Base-by-base conservation (phyloP, 2,888 invertebrate species). In the Drosophila nigricruria region DNA sequence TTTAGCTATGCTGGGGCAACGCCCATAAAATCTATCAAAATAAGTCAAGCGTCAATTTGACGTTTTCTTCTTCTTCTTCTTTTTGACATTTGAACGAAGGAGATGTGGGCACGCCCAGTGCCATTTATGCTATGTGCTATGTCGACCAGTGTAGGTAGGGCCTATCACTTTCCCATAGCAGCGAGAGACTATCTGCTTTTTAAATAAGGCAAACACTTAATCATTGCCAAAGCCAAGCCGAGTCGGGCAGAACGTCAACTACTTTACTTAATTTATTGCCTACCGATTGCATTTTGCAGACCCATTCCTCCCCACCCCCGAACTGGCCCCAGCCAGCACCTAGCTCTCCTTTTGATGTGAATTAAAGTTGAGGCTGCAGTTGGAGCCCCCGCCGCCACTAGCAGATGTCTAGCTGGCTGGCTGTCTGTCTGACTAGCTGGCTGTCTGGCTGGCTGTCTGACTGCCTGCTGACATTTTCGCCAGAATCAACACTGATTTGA, bases 21-120 rank as follows among this genome's bases (percentile, higher is more conserved):
- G 77, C 81, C 73, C 72, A 81, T 81, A 77, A 81, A 91, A 91
- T 91, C 82, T 86, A 89, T 91, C 91, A 91, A 91, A 90, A 71
- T 73, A 85, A 88, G 78, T 89, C 77, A 89, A 85, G 91, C 91
- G 79, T 80, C 77, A 77, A 79, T 84, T 82, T 71, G 82, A 79
- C 70, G 30, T 30, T 30, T 30, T 9, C 3, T 30, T 30, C 3
- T n/a, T n/a, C n/a, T n/a, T 30, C 3, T 10, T 30, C 79, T 86
- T 79, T 77, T 72, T 81, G 81, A 79, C 79, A 79, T 79, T 62
- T 70, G 63, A 67, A 53, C 47, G 58, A 52, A 8, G 34, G 20
- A 52, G 50, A 52, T 8, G 42, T 3, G 1, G 23, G 43, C 59
- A 71, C 76, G 76, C 76, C 77, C 75, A 60, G 74, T 10, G 38